Percentiles rank a stretch among this genome's conserved stretches.
These are phyloP conservation scores for Knipowitschia caucasica DNA, from an alignment of 2,797 vertebrate genomes.

Conservation along the genomic window DNA sequence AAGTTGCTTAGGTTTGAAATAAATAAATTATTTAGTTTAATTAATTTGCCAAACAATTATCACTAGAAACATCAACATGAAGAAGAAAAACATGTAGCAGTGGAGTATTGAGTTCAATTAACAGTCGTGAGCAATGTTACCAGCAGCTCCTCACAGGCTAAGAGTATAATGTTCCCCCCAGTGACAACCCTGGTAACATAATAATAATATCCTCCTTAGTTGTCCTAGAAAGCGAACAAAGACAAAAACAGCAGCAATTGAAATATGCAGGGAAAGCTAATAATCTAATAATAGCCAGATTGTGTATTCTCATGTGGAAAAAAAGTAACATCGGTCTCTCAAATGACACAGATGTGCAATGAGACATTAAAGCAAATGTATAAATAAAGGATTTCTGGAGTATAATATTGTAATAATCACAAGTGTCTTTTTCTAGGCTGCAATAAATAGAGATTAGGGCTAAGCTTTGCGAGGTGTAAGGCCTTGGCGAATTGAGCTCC, in stretches of 20 bases:
- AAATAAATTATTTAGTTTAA: no score
- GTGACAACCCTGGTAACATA: conserved; percentile 18
- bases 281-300: conserved; percentile 33
- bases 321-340: conserved; percentile 38
- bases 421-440: conserved; percentile 59
- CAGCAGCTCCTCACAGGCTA: not conserved
- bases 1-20: no score
- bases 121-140: not conserved
- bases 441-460: conserved; percentile 75
- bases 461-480: conserved; percentile 74
- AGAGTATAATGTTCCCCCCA: conserved; percentile 8
- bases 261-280: conserved; percentile 32
- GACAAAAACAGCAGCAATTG: conserved; percentile 12
- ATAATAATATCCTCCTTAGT: conserved; percentile 33
- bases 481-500: conserved; percentile 73
- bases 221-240: conserved; percentile 26
- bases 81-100: no score
- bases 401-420: conserved; percentile 63
- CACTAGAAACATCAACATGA: no score
- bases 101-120: not conserved
- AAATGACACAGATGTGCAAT: conserved; percentile 46
- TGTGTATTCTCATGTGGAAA: conserved; percentile 47
- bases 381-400: conserved; percentile 65
- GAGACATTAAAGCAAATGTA: conserved; percentile 63
- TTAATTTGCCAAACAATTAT: no score